Evolutionary conservation across 2,113 vertebrate species (phyloP), one percentile per base, ranked within the genome.

Genomic region (Cephalopterus ornatus): DNA sequence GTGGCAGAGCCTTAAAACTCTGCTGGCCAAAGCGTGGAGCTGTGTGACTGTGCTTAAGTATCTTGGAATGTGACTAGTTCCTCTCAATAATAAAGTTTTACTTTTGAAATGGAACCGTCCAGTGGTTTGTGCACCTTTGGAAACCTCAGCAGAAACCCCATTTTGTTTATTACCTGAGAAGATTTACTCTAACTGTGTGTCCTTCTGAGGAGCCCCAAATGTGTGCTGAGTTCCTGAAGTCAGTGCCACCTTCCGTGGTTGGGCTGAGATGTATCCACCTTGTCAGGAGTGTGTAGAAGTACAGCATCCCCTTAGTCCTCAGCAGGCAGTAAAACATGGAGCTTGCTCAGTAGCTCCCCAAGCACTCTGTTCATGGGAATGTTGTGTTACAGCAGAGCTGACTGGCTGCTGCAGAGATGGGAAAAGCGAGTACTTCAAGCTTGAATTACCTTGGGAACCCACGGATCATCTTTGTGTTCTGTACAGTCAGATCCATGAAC

Each of bases 371-470:
- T 62, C 52, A 0, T 67, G 76, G 86, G 42, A 86, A 37, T 56
- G 18, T 1, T 66, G 91, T 8, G 8, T 61, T 84, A 26, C 59
- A 83, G 13, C 79, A 91, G 27, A 75, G 15, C 75, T 50, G 67
- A 24, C 42, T 77, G 85, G 30, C 88, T 89, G 82, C 78, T 73
- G 71, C 75, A 74, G 75, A 68, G 82, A 46, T 44, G 61, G 65
- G 92, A 78, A 67, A 75, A 68, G 50, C 59, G 35, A 93, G 75
- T 91, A 30, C 73, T 91, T 42, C 8, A 62, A 65, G 83, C 83
- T 89, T 86, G 92, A 83, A 65, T 74, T 92, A 83, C 90, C 79
- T 68, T 80, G 79, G 86, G 89, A 88, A 68, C 75, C 58, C 72
- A 5, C 0, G 0, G 76, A 68, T 86, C 88, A 93, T 86, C 85